These are phyloP conservation scores for Ranitomeya variabilis DNA, from an alignment of 2,113 vertebrate species.

Conservation along the genomic window DNA sequence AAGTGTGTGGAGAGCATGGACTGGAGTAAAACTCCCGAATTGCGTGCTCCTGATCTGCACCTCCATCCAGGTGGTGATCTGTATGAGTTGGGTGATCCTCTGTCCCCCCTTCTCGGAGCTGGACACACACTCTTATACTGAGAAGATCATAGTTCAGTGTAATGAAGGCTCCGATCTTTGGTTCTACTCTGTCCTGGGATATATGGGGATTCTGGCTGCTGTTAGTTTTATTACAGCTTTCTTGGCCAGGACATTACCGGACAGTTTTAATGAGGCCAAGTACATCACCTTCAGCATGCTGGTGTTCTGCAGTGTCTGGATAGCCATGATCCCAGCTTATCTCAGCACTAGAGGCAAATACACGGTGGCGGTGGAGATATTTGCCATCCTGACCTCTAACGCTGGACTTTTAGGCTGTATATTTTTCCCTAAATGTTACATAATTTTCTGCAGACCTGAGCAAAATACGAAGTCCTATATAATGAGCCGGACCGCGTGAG, in stretches of 20 bases:
- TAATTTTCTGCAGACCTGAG: not conserved
- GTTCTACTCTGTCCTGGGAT: conserved; percentile 61
- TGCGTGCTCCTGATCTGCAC: conserved; percentile 20
- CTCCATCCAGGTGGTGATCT: conserved; percentile 41
- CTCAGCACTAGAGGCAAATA: conserved; percentile 41
- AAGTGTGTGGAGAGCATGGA: not conserved
- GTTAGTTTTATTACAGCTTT: conserved; percentile 61
- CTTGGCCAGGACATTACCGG: not conserved
- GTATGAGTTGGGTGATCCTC: conserved; percentile 37
- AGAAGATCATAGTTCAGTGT: conserved; percentile 49
- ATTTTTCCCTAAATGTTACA: conserved; percentile 11
- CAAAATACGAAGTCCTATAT: not conserved
- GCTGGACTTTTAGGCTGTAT: conserved; percentile 25
- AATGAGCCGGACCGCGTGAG: no score
- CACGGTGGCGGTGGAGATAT: conserved; percentile 30
- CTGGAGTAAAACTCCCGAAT: conserved; percentile 2
- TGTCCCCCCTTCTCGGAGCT: conserved; percentile 51
- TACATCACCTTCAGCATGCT: conserved; percentile 44
- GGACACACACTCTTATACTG: not conserved
- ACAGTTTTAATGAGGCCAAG: conserved; percentile 58
- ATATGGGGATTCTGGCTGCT: conserved; percentile 62
- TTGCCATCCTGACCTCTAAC: conserved; percentile 23
- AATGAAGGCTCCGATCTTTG: conserved; percentile 44
- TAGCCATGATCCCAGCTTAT: conserved; percentile 56
- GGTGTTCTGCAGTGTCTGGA: conserved; percentile 54